Evolutionary conservation across 2,113 vertebrate species (phyloP).

Genomic region (Grus americana): DNA sequence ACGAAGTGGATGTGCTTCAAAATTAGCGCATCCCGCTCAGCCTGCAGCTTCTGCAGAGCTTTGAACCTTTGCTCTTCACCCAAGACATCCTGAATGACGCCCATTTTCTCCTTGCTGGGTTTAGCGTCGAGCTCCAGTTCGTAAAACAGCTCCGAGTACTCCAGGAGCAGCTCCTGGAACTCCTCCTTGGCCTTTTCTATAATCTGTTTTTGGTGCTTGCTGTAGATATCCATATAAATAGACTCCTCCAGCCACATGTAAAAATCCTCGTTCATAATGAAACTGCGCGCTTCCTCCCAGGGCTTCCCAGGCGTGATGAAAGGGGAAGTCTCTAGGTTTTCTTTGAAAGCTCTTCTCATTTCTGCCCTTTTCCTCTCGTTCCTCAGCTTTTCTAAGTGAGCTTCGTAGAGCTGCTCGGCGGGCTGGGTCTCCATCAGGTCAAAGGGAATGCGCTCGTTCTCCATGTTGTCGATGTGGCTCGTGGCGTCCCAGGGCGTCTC

Average conservation of each 20-base stretch:
- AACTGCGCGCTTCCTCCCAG: slow-evolving; percentile 95
- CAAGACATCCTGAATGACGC: slow-evolving; percentile 92
- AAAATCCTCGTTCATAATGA: slow-evolving; percentile 96
- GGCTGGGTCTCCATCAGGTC: slow-evolving; percentile 88
- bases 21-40: slow-evolving; percentile 93
- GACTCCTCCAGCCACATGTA: slow-evolving; percentile 93
- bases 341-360: slow-evolving; percentile 89
- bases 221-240: slow-evolving; percentile 92
- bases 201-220: slow-evolving; percentile 94
- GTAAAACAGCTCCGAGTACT: slow-evolving; percentile 97
- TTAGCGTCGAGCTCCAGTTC: slow-evolving; percentile 96
- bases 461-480: slow-evolving; percentile 85
- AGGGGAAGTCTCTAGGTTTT: slow-evolving; percentile 86
- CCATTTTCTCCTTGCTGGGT: slow-evolving; percentile 99
- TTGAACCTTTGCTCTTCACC: slow-evolving; percentile 95
- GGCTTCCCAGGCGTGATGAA: slow-evolving; percentile 95
- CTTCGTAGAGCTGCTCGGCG: slow-evolving; percentile 83
- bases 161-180: slow-evolving; percentile 94
- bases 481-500: slow-evolving; percentile 94
- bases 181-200: slow-evolving; percentile 96
- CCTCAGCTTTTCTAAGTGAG: slow-evolving; percentile 88
- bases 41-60: slow-evolving; percentile 92
- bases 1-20: slow-evolving; percentile 99
- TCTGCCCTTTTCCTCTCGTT: slow-evolving; percentile 87
- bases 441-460: slow-evolving; percentile 90